phyloP scores from a whole-genome alignment of 2,888 invertebrate genomes.

The Cetonia aurata region DNA sequence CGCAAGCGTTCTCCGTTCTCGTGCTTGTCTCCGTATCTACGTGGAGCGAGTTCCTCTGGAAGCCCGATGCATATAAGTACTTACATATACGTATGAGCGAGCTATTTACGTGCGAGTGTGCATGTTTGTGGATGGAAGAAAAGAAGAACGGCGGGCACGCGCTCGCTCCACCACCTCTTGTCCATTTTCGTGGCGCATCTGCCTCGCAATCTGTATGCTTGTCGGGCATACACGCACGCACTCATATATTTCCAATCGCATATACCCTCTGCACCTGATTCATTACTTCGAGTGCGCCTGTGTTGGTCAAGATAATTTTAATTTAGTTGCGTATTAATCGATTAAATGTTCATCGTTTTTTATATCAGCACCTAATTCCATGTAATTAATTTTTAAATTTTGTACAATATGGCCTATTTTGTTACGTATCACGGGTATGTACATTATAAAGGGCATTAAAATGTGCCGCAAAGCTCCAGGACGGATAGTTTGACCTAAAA shows the following conservation, averaged over 20 bases:
- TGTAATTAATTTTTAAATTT: too few relatives aligned
- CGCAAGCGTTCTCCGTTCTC: constrained; percentile 21
- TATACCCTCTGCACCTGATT: constrained; percentile 34
- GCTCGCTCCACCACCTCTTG: constrained; percentile 31
- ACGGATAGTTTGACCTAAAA: too few relatives aligned
- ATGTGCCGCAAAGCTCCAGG: too few relatives aligned
- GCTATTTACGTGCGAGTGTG: neutral
- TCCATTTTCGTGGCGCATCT: constrained; percentile 28
- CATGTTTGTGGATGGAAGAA: neutral
- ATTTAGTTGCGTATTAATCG: constrained; percentile 26
- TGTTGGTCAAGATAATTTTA: constrained; percentile 23
- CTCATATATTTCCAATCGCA: constrained; percentile 22
- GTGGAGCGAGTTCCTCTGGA: neutral
- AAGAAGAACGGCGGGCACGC: constrained; percentile 34
- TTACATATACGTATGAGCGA: too few relatives aligned
- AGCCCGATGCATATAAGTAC: constrained; percentile 9
- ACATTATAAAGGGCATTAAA: too few relatives aligned
- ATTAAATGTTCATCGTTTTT: constrained; percentile 6
- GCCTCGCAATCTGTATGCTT: constrained; percentile 35
- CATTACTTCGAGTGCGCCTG: constrained; percentile 17
- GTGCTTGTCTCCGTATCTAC: neutral
- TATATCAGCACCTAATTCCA: constrained; percentile 13
- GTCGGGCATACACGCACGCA: constrained; percentile 18
- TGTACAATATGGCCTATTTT: too few relatives aligned
- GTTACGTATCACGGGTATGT: too few relatives aligned